Conservation (phyloP, 2,113 vertebrate genomes). For the Chroicocephalus ridibundus region DNA sequence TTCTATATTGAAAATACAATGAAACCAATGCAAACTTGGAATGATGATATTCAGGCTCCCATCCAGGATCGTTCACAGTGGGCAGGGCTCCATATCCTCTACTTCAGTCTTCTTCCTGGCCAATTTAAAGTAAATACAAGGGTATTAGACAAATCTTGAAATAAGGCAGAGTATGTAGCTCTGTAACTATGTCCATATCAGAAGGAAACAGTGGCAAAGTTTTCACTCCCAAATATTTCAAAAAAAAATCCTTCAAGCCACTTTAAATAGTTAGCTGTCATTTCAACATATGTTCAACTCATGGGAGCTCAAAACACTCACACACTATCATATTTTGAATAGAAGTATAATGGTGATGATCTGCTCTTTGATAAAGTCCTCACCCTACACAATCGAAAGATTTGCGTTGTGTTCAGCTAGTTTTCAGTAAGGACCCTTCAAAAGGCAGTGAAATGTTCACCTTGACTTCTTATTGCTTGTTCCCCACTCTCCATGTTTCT, state of each 20-base stretch:
- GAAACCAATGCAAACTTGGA: not conserved
- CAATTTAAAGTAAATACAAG: not conserved
- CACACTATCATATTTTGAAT: not conserved
- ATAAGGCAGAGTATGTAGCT: not conserved
- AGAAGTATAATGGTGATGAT: not conserved
- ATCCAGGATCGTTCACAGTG: not conserved
- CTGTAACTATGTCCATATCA: not conserved
- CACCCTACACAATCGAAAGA: not conserved
- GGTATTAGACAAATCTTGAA: not conserved
- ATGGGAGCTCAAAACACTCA: not conserved
- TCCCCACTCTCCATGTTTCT: not conserved
- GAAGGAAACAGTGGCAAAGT: not conserved
- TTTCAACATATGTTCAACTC: not conserved
- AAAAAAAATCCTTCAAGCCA: not conserved
- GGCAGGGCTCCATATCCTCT: not conserved
- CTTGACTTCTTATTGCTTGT: not conserved
- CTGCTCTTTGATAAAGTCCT: not conserved
- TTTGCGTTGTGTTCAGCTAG: not conserved
- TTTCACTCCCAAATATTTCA: not conserved
- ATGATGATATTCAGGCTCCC: not conserved
- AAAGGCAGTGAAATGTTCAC: not conserved
- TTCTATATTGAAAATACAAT: not conserved
- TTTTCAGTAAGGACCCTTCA: not conserved
- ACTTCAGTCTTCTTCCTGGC: not conserved
- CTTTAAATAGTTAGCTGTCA: not conserved